These are phyloP conservation scores for Cremastinae sp. DNA, from an alignment of 2,888 invertebrate genomes.

Conservation along the genomic window DNA sequence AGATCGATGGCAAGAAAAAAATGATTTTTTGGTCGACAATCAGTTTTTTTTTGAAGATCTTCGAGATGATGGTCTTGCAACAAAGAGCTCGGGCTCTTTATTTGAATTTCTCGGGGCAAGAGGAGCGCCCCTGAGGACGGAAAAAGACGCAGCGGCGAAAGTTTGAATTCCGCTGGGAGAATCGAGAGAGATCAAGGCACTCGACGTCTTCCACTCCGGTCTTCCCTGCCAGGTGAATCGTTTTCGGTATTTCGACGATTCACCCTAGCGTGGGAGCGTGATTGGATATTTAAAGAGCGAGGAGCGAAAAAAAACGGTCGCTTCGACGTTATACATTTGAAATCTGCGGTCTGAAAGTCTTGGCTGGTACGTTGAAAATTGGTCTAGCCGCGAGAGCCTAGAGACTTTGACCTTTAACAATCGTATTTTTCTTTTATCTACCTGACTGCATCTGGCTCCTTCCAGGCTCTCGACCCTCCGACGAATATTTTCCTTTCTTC, in stretches of 20 bases:
- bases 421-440: constrained; percentile 46
- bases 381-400: neutral
- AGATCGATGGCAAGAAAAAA: too few species aligned
- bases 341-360: constrained; percentile 9
- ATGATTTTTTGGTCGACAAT: neutral
- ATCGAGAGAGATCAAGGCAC: constrained; percentile 1
- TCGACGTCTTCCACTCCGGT: neutral
- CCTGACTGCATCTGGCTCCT: constrained; percentile 38
- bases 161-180: neutral
- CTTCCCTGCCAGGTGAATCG: constrained; percentile 6
- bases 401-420: constrained; percentile 1
- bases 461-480: constrained; percentile 7
- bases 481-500: constrained; percentile 6
- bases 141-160: too few species aligned
- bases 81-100: too few species aligned
- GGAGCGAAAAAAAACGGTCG: constrained; percentile 8
- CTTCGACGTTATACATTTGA: neutral
- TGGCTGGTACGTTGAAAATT: constrained; percentile 21
- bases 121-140: too few species aligned
- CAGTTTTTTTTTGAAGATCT: too few species aligned
- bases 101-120: too few species aligned
- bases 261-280: constrained; percentile 42
- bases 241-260: neutral
- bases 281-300: constrained; percentile 10
- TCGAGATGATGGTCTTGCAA: too few species aligned